Base-by-base conservation (phyloP, 2,888 invertebrate species). In the Drosophila anceps region DNA sequence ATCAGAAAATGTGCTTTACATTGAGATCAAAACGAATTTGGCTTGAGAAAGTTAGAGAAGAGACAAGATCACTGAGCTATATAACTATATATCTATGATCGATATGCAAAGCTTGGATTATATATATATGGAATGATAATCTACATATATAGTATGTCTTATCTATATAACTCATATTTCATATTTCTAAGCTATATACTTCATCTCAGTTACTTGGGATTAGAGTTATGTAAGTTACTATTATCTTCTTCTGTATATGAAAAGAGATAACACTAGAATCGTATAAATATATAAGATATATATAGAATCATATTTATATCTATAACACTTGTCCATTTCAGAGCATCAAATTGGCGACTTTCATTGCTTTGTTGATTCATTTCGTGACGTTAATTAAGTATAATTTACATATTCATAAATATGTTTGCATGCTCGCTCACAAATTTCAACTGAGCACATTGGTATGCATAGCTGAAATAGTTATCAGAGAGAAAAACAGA, bases 371-470 rank as follows among this genome's bases (percentile, higher is more conserved):
- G n/a, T 29, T n/a, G 3, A 48, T 6, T 48, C 6, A 6, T 18
- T 7, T 29, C 29, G 7, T 10, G 48, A 1, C n/a, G 29, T 29
- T 12, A 29, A 29, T 48, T 29, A 2, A 6, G 29, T 48, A n/a
- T 48, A 48, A 48, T 48, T 29, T 29, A 48, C 27, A 48, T 48
- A 46, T 46, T 46, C 27, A 46, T 46, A 15, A 48, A 15, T 29
- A 48, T 29, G 10, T 29, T n/a, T 48, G 1, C 2, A 48, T 50
- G 7, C 48, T 31, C 48, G 48, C 29, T 31, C 48, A n/a, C 12
- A 12, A 3, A 31, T 12, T 4, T 12, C 9, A 10, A 7, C n/a
- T 12, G 48, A 12, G 48, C 29, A 31, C 31, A 50, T 50, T 12
- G 18, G 15, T 0, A 4, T 15, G 15, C 46, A 1, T 9, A 15